Evolutionary conservation across 30 jellyfish, hydroid and myxozoan genomes (phyloP).

Genomic region (Aurelia coerulea): DNA sequence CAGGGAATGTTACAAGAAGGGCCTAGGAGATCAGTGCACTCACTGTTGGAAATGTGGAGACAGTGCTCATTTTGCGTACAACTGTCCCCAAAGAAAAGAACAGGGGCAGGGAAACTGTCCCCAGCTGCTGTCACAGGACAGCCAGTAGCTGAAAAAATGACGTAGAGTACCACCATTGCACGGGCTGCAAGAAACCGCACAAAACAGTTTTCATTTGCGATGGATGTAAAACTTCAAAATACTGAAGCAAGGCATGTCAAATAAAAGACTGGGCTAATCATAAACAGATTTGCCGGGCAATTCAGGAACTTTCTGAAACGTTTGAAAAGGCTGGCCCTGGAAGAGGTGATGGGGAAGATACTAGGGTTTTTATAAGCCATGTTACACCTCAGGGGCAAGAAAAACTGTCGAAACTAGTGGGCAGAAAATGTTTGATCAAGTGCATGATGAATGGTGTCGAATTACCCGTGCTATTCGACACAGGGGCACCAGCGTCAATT

Average conservation of each 20-base stretch:
- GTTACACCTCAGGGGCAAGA: constrained; percentile 14
- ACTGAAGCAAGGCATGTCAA: too few relatives aligned
- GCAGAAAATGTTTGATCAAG: background rate
- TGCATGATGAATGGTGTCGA: background rate
- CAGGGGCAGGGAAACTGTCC: constrained; percentile 42
- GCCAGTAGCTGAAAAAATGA: constrained; percentile 6
- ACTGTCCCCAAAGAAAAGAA: constrained; percentile 19
- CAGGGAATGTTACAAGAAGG: constrained; percentile 31
- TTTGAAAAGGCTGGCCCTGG: background rate
- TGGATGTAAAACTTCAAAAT: too few relatives aligned
- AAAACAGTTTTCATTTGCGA: too few relatives aligned
- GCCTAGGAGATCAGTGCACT: constrained; percentile 21
- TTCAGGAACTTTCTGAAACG: too few relatives aligned
- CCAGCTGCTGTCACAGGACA: background rate
- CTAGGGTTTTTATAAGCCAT: constrained; percentile 11
- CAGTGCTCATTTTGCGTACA: constrained; percentile 22
- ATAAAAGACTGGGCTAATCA: too few relatives aligned
- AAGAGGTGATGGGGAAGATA: constrained; percentile 18
- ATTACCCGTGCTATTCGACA: constrained; percentile 19
- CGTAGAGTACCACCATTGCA: too few relatives aligned
- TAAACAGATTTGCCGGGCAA: too few relatives aligned
- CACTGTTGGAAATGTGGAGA: constrained; percentile 53
- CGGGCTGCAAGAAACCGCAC: background rate
- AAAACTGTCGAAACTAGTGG: background rate
- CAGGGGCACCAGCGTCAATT: constrained; percentile 58